Evolutionary conservation across 2,888 invertebrate species (phyloP).

Genomic region (Agrotis segetum): DNA sequence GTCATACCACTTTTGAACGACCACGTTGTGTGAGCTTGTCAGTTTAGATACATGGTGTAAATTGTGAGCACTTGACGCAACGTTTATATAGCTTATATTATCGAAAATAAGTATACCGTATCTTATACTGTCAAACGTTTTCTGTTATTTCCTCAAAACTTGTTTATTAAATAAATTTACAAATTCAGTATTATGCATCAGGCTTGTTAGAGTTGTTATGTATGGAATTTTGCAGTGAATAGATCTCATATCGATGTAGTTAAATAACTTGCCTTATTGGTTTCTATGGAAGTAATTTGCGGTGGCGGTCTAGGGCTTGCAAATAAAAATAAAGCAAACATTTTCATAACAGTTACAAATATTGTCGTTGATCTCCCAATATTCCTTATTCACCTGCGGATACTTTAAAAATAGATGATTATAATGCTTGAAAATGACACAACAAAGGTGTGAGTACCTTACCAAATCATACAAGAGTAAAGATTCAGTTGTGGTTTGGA

Average conservation of each 20-base stretch:
- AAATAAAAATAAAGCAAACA: neutral
- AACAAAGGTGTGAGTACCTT: neutral
- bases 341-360: neutral
- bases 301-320: conserved; percentile 11
- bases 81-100: conserved; percentile 27
- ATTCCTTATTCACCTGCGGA: neutral
- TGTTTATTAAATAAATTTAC: conserved; percentile 10
- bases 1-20: conserved; percentile 52
- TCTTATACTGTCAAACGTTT: conserved; percentile 21
- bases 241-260: neutral
- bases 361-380: neutral
- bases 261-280: conserved; percentile 15
- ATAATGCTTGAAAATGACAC: neutral
- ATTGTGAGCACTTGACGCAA: conserved; percentile 49
- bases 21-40: conserved; percentile 32
- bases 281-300: conserved; percentile 28
- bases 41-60: conserved; percentile 60
- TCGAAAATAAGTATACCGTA: conserved; percentile 16
- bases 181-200: neutral
- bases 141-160: conserved; percentile 11
- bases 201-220: conserved; percentile 1
- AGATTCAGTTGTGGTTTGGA: neutral
- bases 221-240: conserved; percentile 22
- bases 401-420: neutral
- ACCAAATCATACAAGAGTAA: neutral